Evolutionary conservation across 2,113 vertebrate species (phyloP).

Genomic region (Caracal caracal): DNA sequence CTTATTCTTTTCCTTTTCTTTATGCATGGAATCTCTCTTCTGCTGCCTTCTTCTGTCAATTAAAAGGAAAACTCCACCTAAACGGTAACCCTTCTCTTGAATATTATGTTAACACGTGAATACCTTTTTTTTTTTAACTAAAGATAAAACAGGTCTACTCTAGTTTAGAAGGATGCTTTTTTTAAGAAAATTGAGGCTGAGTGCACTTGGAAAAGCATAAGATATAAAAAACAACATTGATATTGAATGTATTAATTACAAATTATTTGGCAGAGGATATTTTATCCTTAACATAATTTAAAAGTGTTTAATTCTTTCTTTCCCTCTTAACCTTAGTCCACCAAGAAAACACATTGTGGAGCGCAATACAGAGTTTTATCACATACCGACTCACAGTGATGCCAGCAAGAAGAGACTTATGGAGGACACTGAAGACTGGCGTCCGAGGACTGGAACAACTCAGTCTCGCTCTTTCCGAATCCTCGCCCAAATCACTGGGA

Average conservation of each 20-base stretch:
- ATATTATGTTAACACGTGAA: constrained; percentile 27
- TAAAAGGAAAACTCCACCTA: constrained; percentile 89
- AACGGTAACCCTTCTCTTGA: constrained; percentile 86
- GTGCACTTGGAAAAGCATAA: not conserved
- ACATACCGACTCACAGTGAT: constrained; percentile 93
- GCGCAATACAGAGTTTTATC: constrained; percentile 95
- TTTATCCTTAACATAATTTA: constrained; percentile 3
- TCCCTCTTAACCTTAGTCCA: constrained; percentile 80
- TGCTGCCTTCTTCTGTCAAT: constrained; percentile 80
- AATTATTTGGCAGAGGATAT: not conserved
- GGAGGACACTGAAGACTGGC: constrained; percentile 98
- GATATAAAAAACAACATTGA: not conserved
- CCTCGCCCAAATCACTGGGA: constrained; percentile 98
- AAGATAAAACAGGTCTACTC: not conserved
- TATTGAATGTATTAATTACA: not conserved
- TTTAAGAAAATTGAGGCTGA: not conserved
- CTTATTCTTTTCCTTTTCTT: constrained; percentile 75
- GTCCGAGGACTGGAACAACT: constrained; percentile 93
- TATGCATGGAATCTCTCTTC: constrained; percentile 81
- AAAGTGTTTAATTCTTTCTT: not conserved
- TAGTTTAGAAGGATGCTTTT: not conserved
- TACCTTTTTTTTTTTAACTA: not conserved
- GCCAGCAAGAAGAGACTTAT: constrained; percentile 97
- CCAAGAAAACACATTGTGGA: constrained; percentile 93
- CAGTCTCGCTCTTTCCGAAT: constrained; percentile 98